These are phyloP conservation scores for Pavo muticus DNA, from an alignment of 2,113 vertebrate genomes.

Conservation along the genomic window DNA sequence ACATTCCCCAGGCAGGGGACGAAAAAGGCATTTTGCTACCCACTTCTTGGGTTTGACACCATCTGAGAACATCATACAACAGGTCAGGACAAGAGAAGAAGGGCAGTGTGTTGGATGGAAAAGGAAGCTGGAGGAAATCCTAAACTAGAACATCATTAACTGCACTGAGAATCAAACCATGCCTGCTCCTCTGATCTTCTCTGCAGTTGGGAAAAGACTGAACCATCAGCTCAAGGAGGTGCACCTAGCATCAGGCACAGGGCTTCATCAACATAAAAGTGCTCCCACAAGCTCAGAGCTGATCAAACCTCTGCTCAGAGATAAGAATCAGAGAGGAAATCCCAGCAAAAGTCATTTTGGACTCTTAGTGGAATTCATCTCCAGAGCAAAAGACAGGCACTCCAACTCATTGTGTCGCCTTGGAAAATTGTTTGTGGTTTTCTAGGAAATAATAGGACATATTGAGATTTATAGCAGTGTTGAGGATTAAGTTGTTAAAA, in stretches of 20 bases:
- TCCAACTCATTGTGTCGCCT: neutral
- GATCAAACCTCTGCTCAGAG: neutral
- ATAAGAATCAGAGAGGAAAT: conserved; percentile 13
- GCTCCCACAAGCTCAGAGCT: neutral
- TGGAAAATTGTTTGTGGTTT: neutral
- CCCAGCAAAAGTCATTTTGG: neutral
- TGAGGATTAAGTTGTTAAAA: neutral
- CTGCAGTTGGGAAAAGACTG: neutral
- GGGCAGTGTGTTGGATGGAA: neutral
- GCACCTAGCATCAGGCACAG: neutral
- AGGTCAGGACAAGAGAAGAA: neutral
- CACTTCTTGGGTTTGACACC: neutral
- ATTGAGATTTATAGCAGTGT: neutral
- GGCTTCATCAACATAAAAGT: neutral
- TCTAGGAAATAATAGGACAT: neutral
- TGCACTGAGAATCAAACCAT: neutral
- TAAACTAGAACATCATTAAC: neutral
- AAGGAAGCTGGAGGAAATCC: neutral
- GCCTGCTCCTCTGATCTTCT: neutral
- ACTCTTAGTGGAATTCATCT: neutral
- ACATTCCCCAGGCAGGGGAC: neutral
- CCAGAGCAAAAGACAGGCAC: neutral
- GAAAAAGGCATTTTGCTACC: neutral
- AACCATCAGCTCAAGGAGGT: neutral
- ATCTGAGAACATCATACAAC: neutral